Evolutionary conservation across 2,888 invertebrate genomes (phyloP), one percentile per base, ranked within the genome.

Genomic region (Microdon myrmicae): DNA sequence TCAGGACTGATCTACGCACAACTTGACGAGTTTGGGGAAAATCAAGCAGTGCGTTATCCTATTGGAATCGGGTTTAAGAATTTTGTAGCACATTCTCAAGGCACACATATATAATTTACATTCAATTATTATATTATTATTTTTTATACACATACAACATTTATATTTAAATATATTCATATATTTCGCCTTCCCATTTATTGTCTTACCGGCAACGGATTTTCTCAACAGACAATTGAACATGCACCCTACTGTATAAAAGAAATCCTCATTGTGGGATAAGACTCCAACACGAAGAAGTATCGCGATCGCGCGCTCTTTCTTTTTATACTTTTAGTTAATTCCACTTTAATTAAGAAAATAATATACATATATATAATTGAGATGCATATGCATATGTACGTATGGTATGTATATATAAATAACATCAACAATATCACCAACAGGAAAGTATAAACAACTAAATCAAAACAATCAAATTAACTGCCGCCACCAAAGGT

Each of bases 191-290:
- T 45, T 49, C 38, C 19, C 39, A 41, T 31, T 43, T 32, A 8
- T 51, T 19, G 13, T 45, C 64, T 64, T 64, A 64, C 64, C 64
- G 64, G 64, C 51, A 64, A 64, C 51, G 51, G 39, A 41, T 45
- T 39, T 39, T 55, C 28, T 61, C 31, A 61, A 49, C 32, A 55
- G n/a, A n/a, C 55, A 56, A 45, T 45, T 51, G 43, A 58, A 35
- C 64, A 64, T 58, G 51, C 58, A 58, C 64, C 64, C 64, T 64
- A 61, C 22, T 9, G 32, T 22, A 34, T 45, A 28, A 17, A 8
- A 20, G 31, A 31, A 7, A 28, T 12, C 16, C 20, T 26, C 35
- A 48, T 41, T n/a, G n/a, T n/a, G n/a, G n/a, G n/a, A n/a, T 31
- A 41, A 53, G 39, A 23, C 29, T 35, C 28, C 28, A 38, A 32